Conservation (phyloP, 2,888 invertebrate genomes). For the Drosophila barbarae region DNA sequence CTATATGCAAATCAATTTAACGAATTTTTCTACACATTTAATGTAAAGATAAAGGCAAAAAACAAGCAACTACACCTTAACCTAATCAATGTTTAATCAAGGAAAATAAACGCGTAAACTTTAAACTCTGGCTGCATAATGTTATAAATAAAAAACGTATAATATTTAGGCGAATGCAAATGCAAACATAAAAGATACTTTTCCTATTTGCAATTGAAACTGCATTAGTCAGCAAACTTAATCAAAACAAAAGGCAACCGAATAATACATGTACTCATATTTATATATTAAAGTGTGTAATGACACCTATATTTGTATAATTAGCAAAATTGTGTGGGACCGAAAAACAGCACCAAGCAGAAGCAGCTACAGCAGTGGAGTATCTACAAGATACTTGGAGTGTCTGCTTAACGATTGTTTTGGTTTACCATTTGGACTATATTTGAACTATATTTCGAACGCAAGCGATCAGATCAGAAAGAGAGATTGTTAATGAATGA, state of each 20-base stretch:
- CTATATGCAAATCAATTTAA: constrained; percentile 73
- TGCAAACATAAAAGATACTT: constrained; percentile 25
- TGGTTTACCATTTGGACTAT: constrained; percentile 32
- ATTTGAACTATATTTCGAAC: constrained; percentile 36
- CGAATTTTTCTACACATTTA: constrained; percentile 73
- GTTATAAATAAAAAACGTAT: constrained; percentile 9
- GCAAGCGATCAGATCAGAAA: constrained; percentile 37
- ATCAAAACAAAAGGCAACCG: constrained; percentile 58
- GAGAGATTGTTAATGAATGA: constrained; percentile 61
- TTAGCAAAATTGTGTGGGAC: constrained; percentile 72
- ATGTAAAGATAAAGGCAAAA: constrained; percentile 64
- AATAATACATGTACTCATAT: constrained; percentile 44
- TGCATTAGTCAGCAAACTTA: constrained; percentile 65
- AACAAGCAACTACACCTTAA: constrained; percentile 25
- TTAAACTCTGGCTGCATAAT: constrained; percentile 37
- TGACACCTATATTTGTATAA: constrained; percentile 57
- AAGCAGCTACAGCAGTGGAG: constrained; percentile 23
- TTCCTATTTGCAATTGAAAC: constrained; percentile 69
- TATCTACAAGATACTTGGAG: constrained; percentile 22
- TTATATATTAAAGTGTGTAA: constrained; percentile 48
- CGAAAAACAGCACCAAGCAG: constrained; percentile 49
- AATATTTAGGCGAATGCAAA: constrained; percentile 29
- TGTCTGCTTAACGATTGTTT: constrained; percentile 40
- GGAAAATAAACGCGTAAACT: constrained; percentile 35
- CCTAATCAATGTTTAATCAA: constrained; percentile 41